Evolutionary conservation across 1,140 invertebrate species (phyloP), one percentile per base, ranked within the genome.

Genomic region (Diprion similis): DNA sequence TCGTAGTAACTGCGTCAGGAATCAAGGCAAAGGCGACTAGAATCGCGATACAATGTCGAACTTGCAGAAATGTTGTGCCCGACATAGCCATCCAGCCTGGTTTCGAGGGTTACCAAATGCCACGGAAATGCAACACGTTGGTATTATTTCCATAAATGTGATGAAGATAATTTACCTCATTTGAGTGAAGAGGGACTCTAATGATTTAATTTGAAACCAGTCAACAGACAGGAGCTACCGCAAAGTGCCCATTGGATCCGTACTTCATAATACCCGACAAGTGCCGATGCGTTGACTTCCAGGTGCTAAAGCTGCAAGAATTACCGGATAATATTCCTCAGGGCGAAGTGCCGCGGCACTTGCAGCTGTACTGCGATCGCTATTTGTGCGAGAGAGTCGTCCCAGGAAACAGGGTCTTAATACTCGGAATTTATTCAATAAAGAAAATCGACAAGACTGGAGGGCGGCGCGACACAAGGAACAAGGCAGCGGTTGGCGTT

Each of bases 261-360:
- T 99, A 96, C 84, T 98, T 98, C 83, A 99, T 99, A 76, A 93
- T 95, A 86, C 98, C 98, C 37, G 99, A 99, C 82, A 99, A 98
- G 86, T 99, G 98, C 84, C 91, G 93, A 78, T 99, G 98, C 87
- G 95, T 99, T 7, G 98, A 99, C 89, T 99, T 96, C 85, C 91
- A 95, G 92, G 91, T 93, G 0, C 80, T 95, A 0, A 99, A 99
- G 86, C 86, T 99, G 11, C 98, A 99, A 92, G 98, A 99, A 89
- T 89, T 96, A 10, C 97, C 97, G 8, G 98, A 99, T 86, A 94
- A 94, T 76, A 96, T 99, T 74, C 99, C 98, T 0, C 97, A 99
- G 83, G 98, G 99, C 71, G 99, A 99, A 91, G 97, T 99, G 91
- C 98, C 99, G 0, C 90, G 99, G 9, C 99, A 99, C 88, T 88